Conservation (phyloP, 2,113 vertebrate genomes). For the Myrmecobius fasciatus region DNA sequence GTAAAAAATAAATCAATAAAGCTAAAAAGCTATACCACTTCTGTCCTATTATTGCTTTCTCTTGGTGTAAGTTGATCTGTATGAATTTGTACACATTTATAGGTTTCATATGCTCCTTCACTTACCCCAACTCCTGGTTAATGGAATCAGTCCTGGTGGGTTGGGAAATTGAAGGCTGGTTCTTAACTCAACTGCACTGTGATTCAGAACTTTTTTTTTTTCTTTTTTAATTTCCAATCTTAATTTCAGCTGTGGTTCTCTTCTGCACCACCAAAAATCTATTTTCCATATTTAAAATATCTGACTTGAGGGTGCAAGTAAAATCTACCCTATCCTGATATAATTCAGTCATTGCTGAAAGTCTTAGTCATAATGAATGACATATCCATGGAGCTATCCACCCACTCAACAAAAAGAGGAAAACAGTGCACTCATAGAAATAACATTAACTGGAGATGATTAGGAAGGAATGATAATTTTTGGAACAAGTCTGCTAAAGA, state of each 20-base stretch:
- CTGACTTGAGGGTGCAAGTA: not conserved
- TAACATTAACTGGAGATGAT: not conserved
- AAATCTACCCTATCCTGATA: not conserved
- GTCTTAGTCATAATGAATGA: not conserved
- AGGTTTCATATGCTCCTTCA: too few species aligned
- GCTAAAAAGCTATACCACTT: too few species aligned
- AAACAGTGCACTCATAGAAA: not conserved
- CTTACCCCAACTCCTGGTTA: too few species aligned
- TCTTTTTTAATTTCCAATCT: not conserved
- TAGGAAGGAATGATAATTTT: not conserved
- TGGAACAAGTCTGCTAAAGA: not conserved
- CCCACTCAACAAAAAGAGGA: not conserved
- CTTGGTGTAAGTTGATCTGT: too few species aligned
- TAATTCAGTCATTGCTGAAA: not conserved
- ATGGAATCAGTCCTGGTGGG: too few species aligned
- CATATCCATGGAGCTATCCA: too few species aligned
- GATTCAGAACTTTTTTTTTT: not conserved
- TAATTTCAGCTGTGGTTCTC: not conserved
- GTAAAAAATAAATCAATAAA: too few species aligned
- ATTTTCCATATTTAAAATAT: not conserved
- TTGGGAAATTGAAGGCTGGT: too few species aligned
- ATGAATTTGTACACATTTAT: too few species aligned
- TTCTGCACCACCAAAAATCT: not conserved
- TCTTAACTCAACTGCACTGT: too few species aligned
- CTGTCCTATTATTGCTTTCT: too few species aligned